A percentile compares a stretch with the other conserved stretches of the same genome.
phyloP scores from a whole-genome alignment of 2,113 vertebrate genomes.

The Caranx ignobilis region DNA sequence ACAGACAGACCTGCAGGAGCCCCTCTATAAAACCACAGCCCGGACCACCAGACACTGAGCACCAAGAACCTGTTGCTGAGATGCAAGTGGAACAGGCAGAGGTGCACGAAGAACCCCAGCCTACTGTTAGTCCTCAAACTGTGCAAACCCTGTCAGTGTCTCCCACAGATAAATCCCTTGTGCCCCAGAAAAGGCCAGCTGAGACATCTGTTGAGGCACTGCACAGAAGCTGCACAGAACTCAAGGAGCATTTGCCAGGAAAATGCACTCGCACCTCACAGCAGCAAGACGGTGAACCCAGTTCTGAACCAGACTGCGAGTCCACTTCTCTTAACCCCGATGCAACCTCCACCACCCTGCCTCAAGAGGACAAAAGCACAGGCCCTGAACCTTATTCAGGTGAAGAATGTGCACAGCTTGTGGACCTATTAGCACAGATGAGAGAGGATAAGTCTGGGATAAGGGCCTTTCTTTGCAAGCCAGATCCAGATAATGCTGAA shows the following conservation, averaged over 20 bases:
- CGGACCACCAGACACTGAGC: background rate
- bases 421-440: background rate
- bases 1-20: background rate
- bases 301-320: background rate
- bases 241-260: background rate
- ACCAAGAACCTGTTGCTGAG: background rate
- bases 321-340: background rate
- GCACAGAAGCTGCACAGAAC: background rate
- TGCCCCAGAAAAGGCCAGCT: slow-evolving; percentile 21
- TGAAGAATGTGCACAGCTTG: fast-evolving
- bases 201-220: slow-evolving; percentile 5
- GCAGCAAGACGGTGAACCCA: background rate
- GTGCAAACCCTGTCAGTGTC: background rate
- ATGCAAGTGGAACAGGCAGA: slow-evolving; percentile 1
- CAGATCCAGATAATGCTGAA: background rate
- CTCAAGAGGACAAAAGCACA: background rate
- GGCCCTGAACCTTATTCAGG: background rate
- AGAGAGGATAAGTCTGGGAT: background rate
- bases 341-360: background rate
- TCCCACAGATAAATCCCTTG: background rate
- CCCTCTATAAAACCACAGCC: background rate
- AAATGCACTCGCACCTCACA: background rate
- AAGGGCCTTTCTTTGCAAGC: fast-evolving
- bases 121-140: background rate
- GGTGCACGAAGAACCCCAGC: background rate